Percentiles rank a stretch among this genome's conserved stretches.
phyloP scores from a whole-genome alignment of 2,888 invertebrate genomes.

The Trisateles emortualis region DNA sequence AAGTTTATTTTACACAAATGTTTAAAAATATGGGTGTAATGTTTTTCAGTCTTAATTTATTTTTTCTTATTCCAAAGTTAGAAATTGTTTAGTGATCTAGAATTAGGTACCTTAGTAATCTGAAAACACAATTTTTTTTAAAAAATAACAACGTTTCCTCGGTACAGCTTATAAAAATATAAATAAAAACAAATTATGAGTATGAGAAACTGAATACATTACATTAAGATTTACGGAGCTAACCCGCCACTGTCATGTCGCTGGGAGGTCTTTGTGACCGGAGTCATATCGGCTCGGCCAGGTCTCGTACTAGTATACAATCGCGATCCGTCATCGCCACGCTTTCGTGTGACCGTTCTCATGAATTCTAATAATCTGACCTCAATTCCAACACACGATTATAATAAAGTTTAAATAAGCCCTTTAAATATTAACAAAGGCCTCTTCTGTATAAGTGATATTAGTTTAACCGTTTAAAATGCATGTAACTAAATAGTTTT shows the following conservation, averaged over 20 bases:
- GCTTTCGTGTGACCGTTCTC: conserved; percentile 61
- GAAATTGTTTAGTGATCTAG: too few relatives aligned
- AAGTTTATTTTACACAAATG: too few relatives aligned
- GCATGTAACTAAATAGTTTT: too few relatives aligned
- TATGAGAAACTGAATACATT: conserved; percentile 39
- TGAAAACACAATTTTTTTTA: too few relatives aligned
- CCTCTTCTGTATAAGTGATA: conserved; percentile 6
- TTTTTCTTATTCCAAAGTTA: too few relatives aligned
- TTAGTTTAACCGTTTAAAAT: background rate
- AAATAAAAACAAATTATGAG: conserved; percentile 6
- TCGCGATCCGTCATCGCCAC: conserved; percentile 53
- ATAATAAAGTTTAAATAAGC: conserved; percentile 55
- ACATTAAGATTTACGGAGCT: conserved; percentile 43
- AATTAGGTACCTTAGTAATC: too few relatives aligned
- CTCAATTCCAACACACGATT: conserved; percentile 57
- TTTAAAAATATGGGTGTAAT: too few relatives aligned
- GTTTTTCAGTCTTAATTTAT: too few relatives aligned
- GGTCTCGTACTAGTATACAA: conserved; percentile 45
- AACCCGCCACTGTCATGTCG: conserved; percentile 43
- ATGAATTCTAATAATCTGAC: conserved; percentile 63
- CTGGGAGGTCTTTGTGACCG: conserved; percentile 49
- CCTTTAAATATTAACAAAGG: conserved; percentile 42
- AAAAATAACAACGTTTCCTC: too few relatives aligned
- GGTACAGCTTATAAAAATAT: background rate
- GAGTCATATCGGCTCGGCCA: conserved; percentile 34